A percentile compares a stretch with the other conserved stretches of the same genome.
Evolutionary conservation across 1,140 invertebrate species (phyloP).

Genomic region (Gonatopus flavifemur): DNA sequence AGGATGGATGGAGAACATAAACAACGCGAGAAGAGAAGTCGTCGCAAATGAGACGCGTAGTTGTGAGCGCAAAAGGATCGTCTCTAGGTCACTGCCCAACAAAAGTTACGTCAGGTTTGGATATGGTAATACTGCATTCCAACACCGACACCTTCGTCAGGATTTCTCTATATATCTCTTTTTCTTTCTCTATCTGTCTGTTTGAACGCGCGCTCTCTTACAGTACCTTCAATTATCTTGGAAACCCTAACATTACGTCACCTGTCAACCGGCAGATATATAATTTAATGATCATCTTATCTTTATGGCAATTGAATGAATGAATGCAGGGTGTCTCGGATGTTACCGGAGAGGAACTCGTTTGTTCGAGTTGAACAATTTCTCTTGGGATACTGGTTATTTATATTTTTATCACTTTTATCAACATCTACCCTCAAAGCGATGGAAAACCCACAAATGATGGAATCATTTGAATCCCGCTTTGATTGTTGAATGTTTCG

Average conservation of each 20-base stretch:
- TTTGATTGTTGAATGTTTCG: too few species aligned
- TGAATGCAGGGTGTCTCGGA: too few species aligned
- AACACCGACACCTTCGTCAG: slow-evolving; percentile 35
- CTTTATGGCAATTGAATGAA: too few species aligned
- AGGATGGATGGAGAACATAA: not conserved
- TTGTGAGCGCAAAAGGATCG: slow-evolving; percentile 38
- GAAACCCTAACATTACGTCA: slow-evolving; percentile 25
- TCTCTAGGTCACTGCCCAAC: slow-evolving; percentile 47
- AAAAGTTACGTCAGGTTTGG: slow-evolving; percentile 45
- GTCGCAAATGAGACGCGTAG: slow-evolving; percentile 28
- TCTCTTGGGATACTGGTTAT: too few species aligned
- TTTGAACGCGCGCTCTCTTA: slow-evolving; percentile 14
- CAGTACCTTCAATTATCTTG: slow-evolving; percentile 28
- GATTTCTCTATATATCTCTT: slow-evolving; percentile 3
- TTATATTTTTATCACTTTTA: too few species aligned
- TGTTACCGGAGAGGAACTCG: too few species aligned
- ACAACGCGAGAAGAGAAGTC: not conserved
- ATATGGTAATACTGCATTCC: slow-evolving; percentile 49
- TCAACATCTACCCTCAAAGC: too few species aligned
- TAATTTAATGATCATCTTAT: too few species aligned
- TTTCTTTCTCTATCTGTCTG: slow-evolving; percentile 12
- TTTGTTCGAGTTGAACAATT: too few species aligned
- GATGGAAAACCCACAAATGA: too few species aligned
- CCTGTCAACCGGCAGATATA: not conserved
- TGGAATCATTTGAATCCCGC: too few species aligned